Evolutionary conservation across 2,113 vertebrate genomes (phyloP), one percentile per base, ranked within the genome.

Genomic region (Callipepla squamata): DNA sequence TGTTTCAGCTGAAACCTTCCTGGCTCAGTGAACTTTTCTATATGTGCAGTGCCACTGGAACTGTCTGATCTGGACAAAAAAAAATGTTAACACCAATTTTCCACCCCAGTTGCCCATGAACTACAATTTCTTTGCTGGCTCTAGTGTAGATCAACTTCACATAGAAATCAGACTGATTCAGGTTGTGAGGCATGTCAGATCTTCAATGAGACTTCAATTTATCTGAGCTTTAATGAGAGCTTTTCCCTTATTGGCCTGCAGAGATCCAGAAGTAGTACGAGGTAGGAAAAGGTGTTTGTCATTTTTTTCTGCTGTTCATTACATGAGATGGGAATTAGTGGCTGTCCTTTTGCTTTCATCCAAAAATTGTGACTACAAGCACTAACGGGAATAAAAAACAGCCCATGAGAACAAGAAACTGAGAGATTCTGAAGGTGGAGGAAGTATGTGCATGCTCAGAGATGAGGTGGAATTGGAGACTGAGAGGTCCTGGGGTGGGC

Each of bases 121-220:
- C 38, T 53, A 68, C 53, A 76, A 15, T 62, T 79, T 83, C 85
- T 90, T 68, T 79, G 25, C 34, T 44, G 76, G 66, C 32, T 85
- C 62, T 48, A 51, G 28, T n/a, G 40, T 72, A 78, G 59, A 87
- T 85, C 66, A 72, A 72, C 88, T 75, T 92, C 47, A 68, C 45
- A 26, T 42, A 58, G 70, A 87, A 66, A 66, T 93, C 50, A 79
- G 68, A 90, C 73, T 90, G 85, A 92, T 88, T 94, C 62, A 73
- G 30, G 26, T 73, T 85, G 45, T 85, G 66, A 92, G 40, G 59
- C 34, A 53, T 25, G 78, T 80, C 63, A 62, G 51, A 69, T 80
- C 55, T 92, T 94, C 85, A 85, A 15, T 85, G 53, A 30, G 58
- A 80, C 76, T 82, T 95, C 80, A 83, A 44, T 95, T 91, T 90